Percentiles rank a stretch among this genome's conserved stretches.
Conservation (phyloP, 2,888 invertebrate species). For the Hanleya hanleyi region DNA sequence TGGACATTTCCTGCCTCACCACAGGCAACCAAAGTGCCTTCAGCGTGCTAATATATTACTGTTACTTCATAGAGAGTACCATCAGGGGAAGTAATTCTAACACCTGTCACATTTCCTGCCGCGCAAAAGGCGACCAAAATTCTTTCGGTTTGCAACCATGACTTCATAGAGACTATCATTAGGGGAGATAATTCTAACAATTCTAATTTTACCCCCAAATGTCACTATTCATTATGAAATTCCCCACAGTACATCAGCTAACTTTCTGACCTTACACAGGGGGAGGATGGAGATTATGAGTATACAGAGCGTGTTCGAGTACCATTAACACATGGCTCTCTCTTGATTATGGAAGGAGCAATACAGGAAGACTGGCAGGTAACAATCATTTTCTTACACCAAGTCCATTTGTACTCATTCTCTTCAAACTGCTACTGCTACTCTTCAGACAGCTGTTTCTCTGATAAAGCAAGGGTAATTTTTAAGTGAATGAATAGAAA, state of each 20-base stretch:
- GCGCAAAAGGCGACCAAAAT: too few species aligned
- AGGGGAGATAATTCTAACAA: too few species aligned
- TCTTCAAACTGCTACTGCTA: neutral
- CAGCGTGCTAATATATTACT: too few species aligned
- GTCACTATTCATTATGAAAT: too few species aligned
- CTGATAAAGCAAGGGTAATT: neutral
- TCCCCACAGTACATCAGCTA: neutral
- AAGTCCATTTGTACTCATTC: neutral
- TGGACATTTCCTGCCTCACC: too few species aligned
- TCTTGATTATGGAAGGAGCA: slow-evolving; percentile 75
- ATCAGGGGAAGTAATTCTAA: too few species aligned
- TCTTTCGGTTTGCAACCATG: too few species aligned
- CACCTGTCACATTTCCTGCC: too few species aligned
- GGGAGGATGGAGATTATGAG: slow-evolving; percentile 53
- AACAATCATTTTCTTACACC: neutral
- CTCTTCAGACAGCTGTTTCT: neutral
- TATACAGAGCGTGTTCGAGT: slow-evolving; percentile 64
- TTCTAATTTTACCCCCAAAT: too few species aligned
- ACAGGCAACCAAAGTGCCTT: too few species aligned
- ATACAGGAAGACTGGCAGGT: slow-evolving; percentile 76
- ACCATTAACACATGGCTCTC: slow-evolving; percentile 73
- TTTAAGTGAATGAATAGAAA: neutral
- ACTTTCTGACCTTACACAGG: slow-evolving; percentile 20
- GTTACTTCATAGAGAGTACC: too few species aligned
- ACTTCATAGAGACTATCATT: too few species aligned